Evolutionary conservation across 2,888 invertebrate genomes (phyloP), one percentile per base, ranked within the genome.

Genomic region (Catocala fraxini): DNA sequence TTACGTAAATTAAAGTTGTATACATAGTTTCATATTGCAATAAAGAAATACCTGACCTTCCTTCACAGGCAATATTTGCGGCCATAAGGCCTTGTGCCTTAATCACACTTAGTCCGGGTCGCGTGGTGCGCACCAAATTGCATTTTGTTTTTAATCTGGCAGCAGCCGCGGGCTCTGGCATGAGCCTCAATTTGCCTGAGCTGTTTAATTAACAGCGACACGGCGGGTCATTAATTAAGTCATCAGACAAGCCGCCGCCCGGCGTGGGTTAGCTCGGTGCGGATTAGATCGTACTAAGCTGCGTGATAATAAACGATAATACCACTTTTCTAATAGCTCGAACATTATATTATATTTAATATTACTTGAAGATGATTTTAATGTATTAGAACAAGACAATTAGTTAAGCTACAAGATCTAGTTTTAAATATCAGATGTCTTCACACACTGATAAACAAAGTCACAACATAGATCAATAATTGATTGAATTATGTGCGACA

Each of bases 201-300:
- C 88, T 87, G 89, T 89, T 89, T 92, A 93, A 94, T 94, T 92
- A 93, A 86, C 87, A 85, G 86, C 89, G 89, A 89, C 92, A 90
- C 89, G 91, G 90, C 83, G 82, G 87, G 86, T 91, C 91, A 93
- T 93, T 93, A 93, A 93, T 93, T 92, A 92, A 93, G 90, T 89
- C 91, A 92, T 93, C 92, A 92, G 92, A 89, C 88, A 86, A 88
- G 89, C 88, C 83, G 82, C 84, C 83, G n/a, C n/a, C n/a, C n/a
- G 86, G 83, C 63, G 66, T 51, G 82, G 85, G 86, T 85, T 85
- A 87, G 83, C 83, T 82, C 78, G 75, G 75, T 71, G 75, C 71
- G 85, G 87, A 89, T 91, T 89, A 91, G 87, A 88, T 46, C 46
- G 15, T 83, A 86, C 86, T 83, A 77, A 87, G 86, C 85, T 86